A percentile compares a stretch with the other conserved stretches of the same genome.
Conservation (phyloP, 2,888 invertebrate genomes). For the Augiades crinisus region DNA sequence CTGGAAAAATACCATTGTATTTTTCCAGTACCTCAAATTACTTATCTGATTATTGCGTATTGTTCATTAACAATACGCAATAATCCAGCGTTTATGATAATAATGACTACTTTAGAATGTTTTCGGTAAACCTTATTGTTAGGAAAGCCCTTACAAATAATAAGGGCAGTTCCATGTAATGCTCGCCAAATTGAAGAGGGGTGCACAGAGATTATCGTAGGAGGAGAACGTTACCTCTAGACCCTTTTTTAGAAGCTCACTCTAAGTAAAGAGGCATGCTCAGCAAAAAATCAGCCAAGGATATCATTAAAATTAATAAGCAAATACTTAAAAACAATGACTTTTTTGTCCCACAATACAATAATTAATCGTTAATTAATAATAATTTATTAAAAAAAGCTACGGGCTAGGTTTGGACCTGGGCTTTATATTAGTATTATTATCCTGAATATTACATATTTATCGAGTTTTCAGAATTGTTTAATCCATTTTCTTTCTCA, state of each 20-base stretch:
- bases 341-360: too few relatives aligned
- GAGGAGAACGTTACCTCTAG: constrained; percentile 58
- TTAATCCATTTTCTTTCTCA: constrained; percentile 30
- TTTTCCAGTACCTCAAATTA: too few relatives aligned
- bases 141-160: constrained; percentile 47
- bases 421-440: too few relatives aligned
- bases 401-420: too few relatives aligned
- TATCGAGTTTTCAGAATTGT: too few relatives aligned
- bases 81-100: constrained; percentile 1
- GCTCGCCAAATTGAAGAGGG: constrained; percentile 65
- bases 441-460: constrained; percentile 12
- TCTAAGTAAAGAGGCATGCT: constrained; percentile 55
- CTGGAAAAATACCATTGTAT: too few relatives aligned
- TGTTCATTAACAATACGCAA: too few relatives aligned
- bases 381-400: too few relatives aligned
- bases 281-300: constrained; percentile 62
- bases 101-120: constrained; percentile 5
- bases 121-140: constrained; percentile 14
- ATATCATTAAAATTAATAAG: constrained; percentile 74
- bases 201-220: constrained; percentile 65
- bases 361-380: too few relatives aligned
- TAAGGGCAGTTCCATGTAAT: constrained; percentile 65
- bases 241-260: constrained; percentile 69
- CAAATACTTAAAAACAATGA: constrained; percentile 42
- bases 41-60: too few relatives aligned